Conservation (phyloP, 2,113 vertebrate species). For the Prunella himalayana region DNA sequence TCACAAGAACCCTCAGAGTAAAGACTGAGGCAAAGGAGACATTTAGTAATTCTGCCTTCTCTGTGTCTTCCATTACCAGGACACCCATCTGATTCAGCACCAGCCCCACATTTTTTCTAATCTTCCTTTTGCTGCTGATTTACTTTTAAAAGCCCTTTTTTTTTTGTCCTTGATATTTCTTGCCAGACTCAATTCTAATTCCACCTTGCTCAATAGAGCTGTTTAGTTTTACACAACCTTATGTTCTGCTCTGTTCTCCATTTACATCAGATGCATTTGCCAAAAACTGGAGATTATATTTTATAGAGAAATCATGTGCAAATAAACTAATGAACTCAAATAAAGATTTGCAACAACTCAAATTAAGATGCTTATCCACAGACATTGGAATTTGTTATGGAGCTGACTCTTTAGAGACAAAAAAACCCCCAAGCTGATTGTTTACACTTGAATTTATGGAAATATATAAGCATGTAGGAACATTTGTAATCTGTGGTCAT, state of each 20-base stretch:
- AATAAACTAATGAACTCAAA: neutral
- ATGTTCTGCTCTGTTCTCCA: neutral
- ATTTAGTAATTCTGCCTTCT: neutral
- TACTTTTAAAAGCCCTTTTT: neutral
- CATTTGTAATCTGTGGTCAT: neutral
- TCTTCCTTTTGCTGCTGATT: neutral
- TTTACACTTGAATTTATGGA: neutral
- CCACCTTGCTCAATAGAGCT: neutral
- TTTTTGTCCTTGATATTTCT: neutral
- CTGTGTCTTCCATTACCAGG: neutral
- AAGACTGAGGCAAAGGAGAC: neutral
- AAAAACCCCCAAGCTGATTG: neutral
- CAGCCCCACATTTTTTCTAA: neutral
- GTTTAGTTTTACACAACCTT: neutral
- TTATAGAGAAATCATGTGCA: neutral
- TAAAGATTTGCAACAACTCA: neutral
- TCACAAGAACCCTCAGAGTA: neutral
- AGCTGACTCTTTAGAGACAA: neutral
- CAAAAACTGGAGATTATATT: neutral
- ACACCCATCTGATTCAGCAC: neutral
- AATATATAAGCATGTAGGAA: neutral
- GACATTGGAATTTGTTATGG: neutral
- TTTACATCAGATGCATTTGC: accelerated
- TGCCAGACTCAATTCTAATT: neutral
- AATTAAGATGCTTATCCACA: neutral